Base-by-base conservation (phyloP, 2,888 invertebrate species). In the Lepidocyrtoides sp. region DNA sequence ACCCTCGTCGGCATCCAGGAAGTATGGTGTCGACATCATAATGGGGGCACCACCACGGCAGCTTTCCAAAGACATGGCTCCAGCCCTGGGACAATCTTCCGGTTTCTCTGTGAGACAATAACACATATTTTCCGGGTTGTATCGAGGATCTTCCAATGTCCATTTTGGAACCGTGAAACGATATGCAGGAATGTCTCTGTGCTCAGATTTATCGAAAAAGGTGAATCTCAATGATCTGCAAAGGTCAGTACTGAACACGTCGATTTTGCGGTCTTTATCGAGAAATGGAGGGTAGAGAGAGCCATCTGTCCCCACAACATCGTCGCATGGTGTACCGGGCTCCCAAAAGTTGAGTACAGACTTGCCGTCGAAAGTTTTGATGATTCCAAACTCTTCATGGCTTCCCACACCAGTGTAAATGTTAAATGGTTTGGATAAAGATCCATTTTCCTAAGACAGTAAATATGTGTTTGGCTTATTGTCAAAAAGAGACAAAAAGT, bases 381-480 rank as follows among this genome's bases (percentile, higher is more conserved):
- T 86, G 63, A 84, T 23, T 0, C 93, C 93, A 72, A 93, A 93
- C 14, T 82, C 63, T 0, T 44, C 14, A n/a, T 87, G 41, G 3
- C 72, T 72, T 14, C 54, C 54, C 1, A 81, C 75, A 10, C 93
- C 93, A 10, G 91, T 84, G 26, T 89, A 77, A 23, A 93, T 60
- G 54, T 93, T 79, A 29, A 81, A 94, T 10, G 89, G 57, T 10
- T 91, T 92, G 26, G 92, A 91, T 41, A 90, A 91, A 0, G 88
- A 79, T 23, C 75, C 90, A 82, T 94, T 94, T 91, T 91, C 92
- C 94, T 94, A 2, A 17, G 44, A 79, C 12, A 54, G 7, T 29
- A 79, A 51, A 51, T n/a, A 26, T n/a, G n/a, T 8, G 51, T 51
- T 51, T 12, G 51, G 2, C 51, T n/a, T 20, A 17, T 26, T 60